Conservation (phyloP, 1,140 invertebrate species). For the Aphelenchoides fujianensis region DNA sequence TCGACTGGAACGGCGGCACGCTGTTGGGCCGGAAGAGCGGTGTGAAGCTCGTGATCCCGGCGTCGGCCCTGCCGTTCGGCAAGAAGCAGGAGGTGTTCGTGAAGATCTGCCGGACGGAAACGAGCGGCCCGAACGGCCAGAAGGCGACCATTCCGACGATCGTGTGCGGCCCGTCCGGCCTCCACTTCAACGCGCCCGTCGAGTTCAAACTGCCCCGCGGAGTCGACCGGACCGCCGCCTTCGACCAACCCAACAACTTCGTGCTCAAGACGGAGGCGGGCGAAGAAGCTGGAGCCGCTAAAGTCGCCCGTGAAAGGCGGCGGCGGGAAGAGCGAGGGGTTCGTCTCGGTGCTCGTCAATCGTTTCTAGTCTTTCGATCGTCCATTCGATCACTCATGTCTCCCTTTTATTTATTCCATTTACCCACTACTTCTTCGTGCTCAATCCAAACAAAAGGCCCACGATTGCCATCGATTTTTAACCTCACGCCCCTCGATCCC, state of each 20-base stretch:
- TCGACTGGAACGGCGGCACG: constrained; percentile 76
- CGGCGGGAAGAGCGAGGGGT: constrained; percentile 69
- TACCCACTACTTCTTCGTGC: too few species aligned
- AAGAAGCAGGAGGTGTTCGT: constrained; percentile 87
- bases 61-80: constrained; percentile 76
- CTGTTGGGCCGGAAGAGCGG: constrained; percentile 81
- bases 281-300: constrained; percentile 50
- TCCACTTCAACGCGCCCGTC: constrained; percentile 80
- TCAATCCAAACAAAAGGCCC: too few species aligned
- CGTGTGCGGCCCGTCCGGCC: constrained; percentile 88
- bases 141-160: constrained; percentile 83
- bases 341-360: constrained; percentile 81
- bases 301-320: constrained; percentile 62
- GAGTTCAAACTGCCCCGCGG: constrained; percentile 72
- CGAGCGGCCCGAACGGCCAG: constrained; percentile 79
- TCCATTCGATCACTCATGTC: background rate
- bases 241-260: constrained; percentile 22
- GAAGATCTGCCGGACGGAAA: constrained; percentile 73
- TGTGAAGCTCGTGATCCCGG: constrained; percentile 80
- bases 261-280: constrained; percentile 38
- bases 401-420: background rate
- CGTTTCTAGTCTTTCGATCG: constrained; percentile 71
- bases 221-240: background rate
- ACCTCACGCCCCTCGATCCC: too few species aligned
- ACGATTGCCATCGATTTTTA: too few species aligned